Evolutionary conservation across 1,140 invertebrate genomes (phyloP).

Genomic region (Condylostylus longicornis): DNA sequence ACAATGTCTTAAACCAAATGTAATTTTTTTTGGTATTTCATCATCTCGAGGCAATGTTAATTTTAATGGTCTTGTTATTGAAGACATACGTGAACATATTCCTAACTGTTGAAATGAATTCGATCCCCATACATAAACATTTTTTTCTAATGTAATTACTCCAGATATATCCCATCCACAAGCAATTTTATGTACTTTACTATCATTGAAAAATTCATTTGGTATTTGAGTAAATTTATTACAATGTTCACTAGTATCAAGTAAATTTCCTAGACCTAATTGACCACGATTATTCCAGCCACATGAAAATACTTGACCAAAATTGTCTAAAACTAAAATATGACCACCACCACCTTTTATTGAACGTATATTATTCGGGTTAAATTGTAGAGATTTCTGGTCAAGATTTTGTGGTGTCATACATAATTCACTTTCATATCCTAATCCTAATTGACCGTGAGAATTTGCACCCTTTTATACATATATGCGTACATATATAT

Average conservation of each 20-base stretch:
- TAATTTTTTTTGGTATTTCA: conserved; percentile 29
- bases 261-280: too few relatives aligned
- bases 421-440: conserved; percentile 48
- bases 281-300: conserved; percentile 79
- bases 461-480: conserved; percentile 83
- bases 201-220: conserved; percentile 19
- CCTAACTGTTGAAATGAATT: conserved; percentile 60
- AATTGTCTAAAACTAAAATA: conserved; percentile 47
- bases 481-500: too few relatives aligned
- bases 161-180: conserved; percentile 60
- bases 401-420: conserved; percentile 39
- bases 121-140: conserved; percentile 58
- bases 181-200: conserved; percentile 17
- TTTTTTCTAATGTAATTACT: conserved; percentile 45
- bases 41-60: conserved; percentile 20
- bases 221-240: conserved; percentile 22
- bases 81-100: conserved; percentile 35
- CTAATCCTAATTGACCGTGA: conserved; percentile 62
- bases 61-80: conserved; percentile 31
- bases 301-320: conserved; percentile 60
- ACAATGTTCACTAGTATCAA: conserved; percentile 26
- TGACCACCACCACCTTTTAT: conserved; percentile 64
- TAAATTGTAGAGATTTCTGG: conserved; percentile 35
- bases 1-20: conserved; percentile 51
- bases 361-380: conserved; percentile 35